Evolutionary conservation across 2,888 invertebrate species (phyloP).

Genomic region (Chrysolina oricalcia): DNA sequence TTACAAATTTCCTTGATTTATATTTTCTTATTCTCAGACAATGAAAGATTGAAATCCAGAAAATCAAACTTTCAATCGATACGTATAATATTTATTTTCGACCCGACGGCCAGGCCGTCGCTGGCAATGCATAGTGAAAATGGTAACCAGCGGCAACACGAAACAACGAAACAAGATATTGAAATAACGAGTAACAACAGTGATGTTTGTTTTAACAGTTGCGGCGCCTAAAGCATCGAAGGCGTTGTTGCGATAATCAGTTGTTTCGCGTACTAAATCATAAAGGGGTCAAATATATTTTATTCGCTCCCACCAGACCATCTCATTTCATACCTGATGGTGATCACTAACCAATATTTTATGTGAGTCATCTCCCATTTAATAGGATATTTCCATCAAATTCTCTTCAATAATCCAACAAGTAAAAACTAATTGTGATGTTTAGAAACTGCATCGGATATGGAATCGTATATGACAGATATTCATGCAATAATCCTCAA

Average conservation of each 20-base stretch:
- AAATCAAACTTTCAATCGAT: too few species aligned
- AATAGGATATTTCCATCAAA: too few species aligned
- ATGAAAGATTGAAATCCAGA: too few species aligned
- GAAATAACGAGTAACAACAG: constrained; percentile 71
- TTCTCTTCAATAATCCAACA: too few species aligned
- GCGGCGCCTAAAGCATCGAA: constrained; percentile 70
- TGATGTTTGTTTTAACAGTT: constrained; percentile 71
- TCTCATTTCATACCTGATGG: constrained; percentile 10
- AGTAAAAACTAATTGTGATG: too few species aligned
- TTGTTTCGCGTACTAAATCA: constrained; percentile 70
- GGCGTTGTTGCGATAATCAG: constrained; percentile 71
- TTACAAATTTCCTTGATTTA: not conserved
- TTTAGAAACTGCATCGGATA: too few species aligned
- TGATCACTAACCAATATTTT: not conserved
- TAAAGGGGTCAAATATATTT: constrained; percentile 30
- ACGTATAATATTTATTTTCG: too few species aligned
- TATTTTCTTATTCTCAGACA: not conserved
- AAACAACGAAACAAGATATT: constrained; percentile 68
- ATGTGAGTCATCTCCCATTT: not conserved
- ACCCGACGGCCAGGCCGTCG: constrained; percentile 9
- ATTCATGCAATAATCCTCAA: too few species aligned
- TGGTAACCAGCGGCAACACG: constrained; percentile 64
- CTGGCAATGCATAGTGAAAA: constrained; percentile 16
- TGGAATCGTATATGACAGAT: too few species aligned
- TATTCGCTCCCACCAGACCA: constrained; percentile 36